phyloP scores from a whole-genome alignment of 2,797 vertebrate genomes.

The Lerista edwardsae region DNA sequence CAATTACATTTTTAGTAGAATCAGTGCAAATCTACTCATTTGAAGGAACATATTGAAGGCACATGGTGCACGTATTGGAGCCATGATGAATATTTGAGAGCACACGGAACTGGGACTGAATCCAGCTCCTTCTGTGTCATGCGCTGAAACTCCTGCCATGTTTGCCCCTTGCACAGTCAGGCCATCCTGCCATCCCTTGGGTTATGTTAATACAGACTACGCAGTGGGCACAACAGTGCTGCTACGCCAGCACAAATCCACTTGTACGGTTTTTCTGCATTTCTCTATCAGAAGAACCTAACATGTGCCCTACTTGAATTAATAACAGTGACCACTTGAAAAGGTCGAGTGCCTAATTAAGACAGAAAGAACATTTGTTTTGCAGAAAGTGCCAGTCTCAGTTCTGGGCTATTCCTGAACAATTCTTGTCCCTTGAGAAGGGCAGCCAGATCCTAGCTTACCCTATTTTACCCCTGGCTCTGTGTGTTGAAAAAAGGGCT shows the following conservation, averaged over 20 bases:
- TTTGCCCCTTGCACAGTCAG: neutral
- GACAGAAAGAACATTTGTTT: neutral
- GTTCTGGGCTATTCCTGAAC: neutral
- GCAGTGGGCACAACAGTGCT: neutral
- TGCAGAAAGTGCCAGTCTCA: constrained; percentile 2
- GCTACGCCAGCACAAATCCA: neutral
- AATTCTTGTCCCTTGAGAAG: neutral
- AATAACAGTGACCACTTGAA: constrained; percentile 16
- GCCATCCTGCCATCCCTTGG: neutral
- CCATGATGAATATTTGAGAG: neutral
- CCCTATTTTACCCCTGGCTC: too few relatives aligned
- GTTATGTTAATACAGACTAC: neutral
- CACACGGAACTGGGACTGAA: neutral
- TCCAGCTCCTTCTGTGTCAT: neutral
- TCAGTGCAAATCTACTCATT: too few relatives aligned
- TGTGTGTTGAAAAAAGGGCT: too few relatives aligned
- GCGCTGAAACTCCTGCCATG: neutral
- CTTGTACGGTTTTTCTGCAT: neutral
- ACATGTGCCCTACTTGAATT: neutral
- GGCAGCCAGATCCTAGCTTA: too few relatives aligned
- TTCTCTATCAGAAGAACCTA: neutral
- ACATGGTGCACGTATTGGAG: neutral
- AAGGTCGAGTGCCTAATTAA: constrained; percentile 33
- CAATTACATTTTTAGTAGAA: neutral
- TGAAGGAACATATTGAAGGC: too few relatives aligned